phyloP scores from a whole-genome alignment of 2,797 vertebrate genomes.

The Florisuga fusca region DNA sequence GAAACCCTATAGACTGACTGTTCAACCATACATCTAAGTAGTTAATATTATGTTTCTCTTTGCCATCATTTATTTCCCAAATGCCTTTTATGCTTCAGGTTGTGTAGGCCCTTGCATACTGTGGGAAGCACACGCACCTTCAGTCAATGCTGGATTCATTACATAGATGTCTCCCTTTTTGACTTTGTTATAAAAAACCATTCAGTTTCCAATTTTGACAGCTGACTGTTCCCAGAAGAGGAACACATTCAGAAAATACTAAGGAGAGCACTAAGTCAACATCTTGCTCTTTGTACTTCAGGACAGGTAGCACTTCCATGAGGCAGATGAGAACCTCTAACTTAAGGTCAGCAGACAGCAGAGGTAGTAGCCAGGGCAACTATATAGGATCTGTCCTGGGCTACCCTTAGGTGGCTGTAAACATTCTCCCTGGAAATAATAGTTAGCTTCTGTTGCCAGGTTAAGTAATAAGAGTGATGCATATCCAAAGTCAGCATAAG shows the following conservation, averaged over 20 bases:
- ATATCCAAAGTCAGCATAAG: neutral
- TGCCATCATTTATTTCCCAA: neutral
- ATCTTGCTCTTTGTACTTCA: neutral
- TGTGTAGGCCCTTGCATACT: neutral
- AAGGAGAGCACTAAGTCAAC: rapidly evolving
- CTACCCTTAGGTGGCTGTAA: neutral
- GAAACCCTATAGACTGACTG: neutral
- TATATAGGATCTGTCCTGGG: neutral
- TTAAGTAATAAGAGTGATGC: neutral
- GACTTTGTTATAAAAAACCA: neutral
- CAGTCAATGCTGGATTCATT: neutral
- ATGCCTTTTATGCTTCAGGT: neutral
- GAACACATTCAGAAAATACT: neutral
- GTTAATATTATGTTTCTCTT: neutral
- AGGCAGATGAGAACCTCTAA: neutral
- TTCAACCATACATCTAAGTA: neutral
- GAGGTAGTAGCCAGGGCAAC: neutral
- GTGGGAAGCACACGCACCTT: neutral
- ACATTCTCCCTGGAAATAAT: neutral
- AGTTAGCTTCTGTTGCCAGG: neutral
- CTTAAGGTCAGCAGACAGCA: neutral
- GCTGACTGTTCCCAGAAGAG: neutral
- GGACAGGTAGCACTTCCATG: neutral
- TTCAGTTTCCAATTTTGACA: neutral
- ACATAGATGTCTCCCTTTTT: neutral